Evolutionary conservation across 2,113 vertebrate species (phyloP), one percentile per base, ranked within the genome.

Genomic region (Lontra canadensis): DNA sequence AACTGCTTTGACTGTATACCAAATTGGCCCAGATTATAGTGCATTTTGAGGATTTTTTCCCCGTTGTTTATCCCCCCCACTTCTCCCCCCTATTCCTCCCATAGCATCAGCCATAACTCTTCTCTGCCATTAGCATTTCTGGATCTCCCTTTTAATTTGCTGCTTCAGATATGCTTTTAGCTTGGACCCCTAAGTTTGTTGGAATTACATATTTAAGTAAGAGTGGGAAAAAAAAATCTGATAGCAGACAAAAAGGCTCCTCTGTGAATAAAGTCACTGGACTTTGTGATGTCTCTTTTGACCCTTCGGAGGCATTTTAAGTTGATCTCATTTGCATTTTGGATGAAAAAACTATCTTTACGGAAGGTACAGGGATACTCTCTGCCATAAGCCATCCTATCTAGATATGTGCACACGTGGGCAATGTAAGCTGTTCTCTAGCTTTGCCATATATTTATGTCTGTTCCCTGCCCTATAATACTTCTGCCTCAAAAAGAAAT

Each of bases 11-110:
- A 97, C 90, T 84, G 25, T 67, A 59, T 59, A 84, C 92, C 67
- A 92, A 90, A 96, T 91, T 97, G 95, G 79, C 96, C 55, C 14
- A 85, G 96, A 88, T 96, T 88, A 95, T 23, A 88, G 94, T 96
- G 80, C 88, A 61, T 93, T 97, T 93, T 93, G 65, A 88, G 81
- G 21, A 11, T 23, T 44, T 57, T 73, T 61, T 25, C 9, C 9
- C 49, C 89, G 59, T 61, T 96, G 67, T 97, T 94, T 96, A 21
- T 88, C 44, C 49, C 36, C n/a, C 36, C 12, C 13, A 8, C 29
- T 0, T 2, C 7, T 17, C 59, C 31, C 47, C 29, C 9, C 47
- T 65, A 7, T 83, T 71, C 26, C 29, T 88, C 63, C 63, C 44
- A 52, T 86, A 29, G 74, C 88, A 23, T 82, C 44, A 88, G 84